Evolutionary conservation across 2,888 invertebrate species (phyloP), one percentile per base, ranked within the genome.

Genomic region (Campaea margaritaria): DNA sequence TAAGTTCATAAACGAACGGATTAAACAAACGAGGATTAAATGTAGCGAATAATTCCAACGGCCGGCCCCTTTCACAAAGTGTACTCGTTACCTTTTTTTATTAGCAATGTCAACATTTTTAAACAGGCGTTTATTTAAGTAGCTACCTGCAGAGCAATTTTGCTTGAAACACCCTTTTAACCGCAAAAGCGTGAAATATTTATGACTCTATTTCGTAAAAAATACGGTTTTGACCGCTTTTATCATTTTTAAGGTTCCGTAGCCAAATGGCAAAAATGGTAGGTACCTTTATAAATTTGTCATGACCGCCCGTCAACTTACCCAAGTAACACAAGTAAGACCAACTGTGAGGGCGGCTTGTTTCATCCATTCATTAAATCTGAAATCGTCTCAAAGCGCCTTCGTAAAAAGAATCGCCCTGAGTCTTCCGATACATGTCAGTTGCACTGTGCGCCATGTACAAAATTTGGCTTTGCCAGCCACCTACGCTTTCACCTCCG

Each of bases 31-130:
- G 63, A 57, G 62, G 50, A 62, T 69, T 69, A 72, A 75, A 68
- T 70, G 69, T 65, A 39, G 49, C 58, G 58, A 59, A 69, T 73
- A 68, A 72, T 74, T 59, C 62, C 60, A 65, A 64, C 58, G 59
- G 52, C 41, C 64, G 58, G 65, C 48, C 63, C 64, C 64, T 64
- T 61, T 58, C 50, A 64, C 67, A 70, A 64, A 67, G 69, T 66
- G 61, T 70, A 62, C 68, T 60, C 67, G 21, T 5, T 67, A 68
- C 74, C 75, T 70, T 78, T 76, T n/a, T 78, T 76, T 77, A 76
- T 75, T 72, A 70, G 68, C 75, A 69, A 61, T 75, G 74, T 75
- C 70, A 76, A 78, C 74, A 72, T 65, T 74, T 74, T 74, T 70
- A 67, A 70, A 75, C 70, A 70, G 65, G 38, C 64, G 68, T 62